Base-by-base conservation (phyloP, 2,113 vertebrate species). In the Saiga tatarica region DNA sequence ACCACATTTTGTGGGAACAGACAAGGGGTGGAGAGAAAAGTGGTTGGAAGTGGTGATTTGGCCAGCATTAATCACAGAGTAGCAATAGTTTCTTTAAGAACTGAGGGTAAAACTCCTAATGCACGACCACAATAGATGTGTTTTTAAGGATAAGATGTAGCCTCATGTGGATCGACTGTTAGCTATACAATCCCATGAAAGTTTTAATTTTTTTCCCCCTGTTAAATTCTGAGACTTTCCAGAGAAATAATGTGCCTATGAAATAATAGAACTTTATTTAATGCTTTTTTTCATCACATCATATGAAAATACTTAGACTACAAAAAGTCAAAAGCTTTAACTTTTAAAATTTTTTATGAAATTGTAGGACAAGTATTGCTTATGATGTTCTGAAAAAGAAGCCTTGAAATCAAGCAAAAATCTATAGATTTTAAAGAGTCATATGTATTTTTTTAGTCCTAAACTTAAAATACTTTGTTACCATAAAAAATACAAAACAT, bases 371-470 rank as follows among this genome's bases (percentile, higher is more conserved):
- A 86, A 88, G 19, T 83, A 83, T 62, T 92, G 95, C 93, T 92
- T 71, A 83, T 30, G 39, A 86, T 81, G 67, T 91, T 84, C 39
- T 3, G 53, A 79, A 88, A 64, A 36, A 45, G 39, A 57, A 83
- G 14, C 3, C 55, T 94, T 91, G 74, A 94, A 78, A 60, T 81
- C 67, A 96, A 89, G 39, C 21, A 94, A 94, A 94, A 97, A 96
- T 81, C 25, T 21, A 52, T n/a, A 42, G 23, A 45, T 52, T 84
- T 92, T 79, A n/a, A 94, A 90, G 12, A 87, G 92, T 39, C 25
- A 28, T 59, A 30, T 42, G 2, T 55, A 59, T 64, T 57, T 89
- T 52, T 42, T 64, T 33, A 13, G 16, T 62, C 25, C 9, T 91
- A 94, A 76, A 67, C 47, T 30, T 96, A 92, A 89, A 89, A 52